Evolutionary conservation across 2,797 vertebrate species (phyloP).

Genomic region (Pipistrellus kuhlii): DNA sequence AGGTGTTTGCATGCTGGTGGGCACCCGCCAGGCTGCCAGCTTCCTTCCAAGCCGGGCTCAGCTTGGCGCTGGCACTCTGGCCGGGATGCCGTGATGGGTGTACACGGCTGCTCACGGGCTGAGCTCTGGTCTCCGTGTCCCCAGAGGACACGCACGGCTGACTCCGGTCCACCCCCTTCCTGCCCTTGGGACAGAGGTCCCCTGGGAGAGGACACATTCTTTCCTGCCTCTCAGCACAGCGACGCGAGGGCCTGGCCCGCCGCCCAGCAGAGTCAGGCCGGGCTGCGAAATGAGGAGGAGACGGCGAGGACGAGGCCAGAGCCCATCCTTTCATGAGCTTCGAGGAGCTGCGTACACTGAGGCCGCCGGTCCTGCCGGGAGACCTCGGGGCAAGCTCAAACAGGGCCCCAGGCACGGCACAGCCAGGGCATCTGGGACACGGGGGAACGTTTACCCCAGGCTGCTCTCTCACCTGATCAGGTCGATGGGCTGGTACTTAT

Average conservation of each 20-base stretch:
- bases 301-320: accelerated
- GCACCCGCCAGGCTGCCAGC: neutral
- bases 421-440: accelerated
- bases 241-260: accelerated
- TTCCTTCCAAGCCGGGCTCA: slow-evolving; percentile 54
- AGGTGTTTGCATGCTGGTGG: accelerated
- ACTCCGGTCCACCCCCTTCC: neutral
- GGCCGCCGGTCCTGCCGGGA: accelerated
- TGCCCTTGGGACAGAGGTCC: neutral
- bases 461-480: slow-evolving; percentile 92
- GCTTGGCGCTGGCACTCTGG: neutral
- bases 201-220: neutral
- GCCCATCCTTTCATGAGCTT: accelerated
- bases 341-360: neutral
- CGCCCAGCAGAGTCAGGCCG: accelerated
- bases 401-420: neutral
- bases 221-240: neutral
- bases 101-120: accelerated
- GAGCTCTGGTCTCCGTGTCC: neutral
- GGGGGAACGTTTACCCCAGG: accelerated
- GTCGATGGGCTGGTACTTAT: slow-evolving; percentile 97
- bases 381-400: neutral
- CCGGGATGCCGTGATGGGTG: neutral
- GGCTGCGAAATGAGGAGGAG: neutral
- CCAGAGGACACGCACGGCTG: neutral